A percentile compares a stretch with the other conserved stretches of the same genome.
Conservation (phyloP, 2,113 vertebrate species). For the Pholis gunnellus region DNA sequence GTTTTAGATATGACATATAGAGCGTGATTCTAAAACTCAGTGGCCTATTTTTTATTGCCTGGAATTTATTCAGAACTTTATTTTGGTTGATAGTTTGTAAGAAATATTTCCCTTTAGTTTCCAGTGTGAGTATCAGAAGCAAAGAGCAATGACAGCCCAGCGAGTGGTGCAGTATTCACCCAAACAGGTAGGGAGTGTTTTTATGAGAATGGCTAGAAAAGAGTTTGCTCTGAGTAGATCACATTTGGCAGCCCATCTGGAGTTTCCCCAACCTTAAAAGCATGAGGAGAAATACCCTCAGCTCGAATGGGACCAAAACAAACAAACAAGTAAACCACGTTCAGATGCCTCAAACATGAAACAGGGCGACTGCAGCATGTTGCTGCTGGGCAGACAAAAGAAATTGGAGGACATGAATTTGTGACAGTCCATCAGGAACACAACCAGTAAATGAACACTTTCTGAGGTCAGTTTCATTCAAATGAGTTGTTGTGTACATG, state of each 20-base stretch:
- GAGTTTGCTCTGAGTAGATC: not conserved
- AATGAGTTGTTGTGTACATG: not conserved
- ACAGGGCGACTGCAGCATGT: not conserved
- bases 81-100: not conserved
- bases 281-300: not conserved
- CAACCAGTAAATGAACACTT: not conserved
- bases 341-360: not conserved
- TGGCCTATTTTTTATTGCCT: not conserved
- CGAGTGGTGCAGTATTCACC: not conserved
- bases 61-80: not conserved
- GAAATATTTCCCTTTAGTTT: not conserved
- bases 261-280: not conserved
- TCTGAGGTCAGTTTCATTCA: not conserved
- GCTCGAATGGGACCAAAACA: slow-evolving; percentile 1
- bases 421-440: not conserved
- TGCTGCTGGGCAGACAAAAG: not conserved
- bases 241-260: not conserved
- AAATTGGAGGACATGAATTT: not conserved
- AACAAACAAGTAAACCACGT: not conserved
- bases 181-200: not conserved
- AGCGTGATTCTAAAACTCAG: not conserved
- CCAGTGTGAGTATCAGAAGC: not conserved
- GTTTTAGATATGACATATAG: not conserved
- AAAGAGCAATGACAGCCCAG: not conserved
- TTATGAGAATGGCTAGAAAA: not conserved